Base-by-base conservation (phyloP, 1,140 invertebrate genomes). In the Trichonephila clavata region DNA sequence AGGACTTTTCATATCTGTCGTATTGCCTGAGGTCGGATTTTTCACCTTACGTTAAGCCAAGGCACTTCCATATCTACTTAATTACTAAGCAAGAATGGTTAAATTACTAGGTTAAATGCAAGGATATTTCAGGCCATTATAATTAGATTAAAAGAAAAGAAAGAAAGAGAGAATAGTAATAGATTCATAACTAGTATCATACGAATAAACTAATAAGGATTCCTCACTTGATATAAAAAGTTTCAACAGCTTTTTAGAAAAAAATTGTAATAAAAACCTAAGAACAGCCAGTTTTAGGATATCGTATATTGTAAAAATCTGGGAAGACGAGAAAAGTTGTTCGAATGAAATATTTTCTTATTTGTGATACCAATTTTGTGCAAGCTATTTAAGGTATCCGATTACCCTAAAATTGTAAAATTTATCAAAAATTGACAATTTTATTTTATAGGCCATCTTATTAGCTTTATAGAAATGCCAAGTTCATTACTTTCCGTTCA, bases 31-130 rank as follows among this genome's bases (percentile, higher is more conserved):
- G 27, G 32, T 39, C 0, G 14, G 27, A 77, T 18, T 39, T 39
- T 20, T 27, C 71, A 77, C 71, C 27, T 32, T 68, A 50, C 50
- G 50, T 7, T 50, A 50, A 63, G 21, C 61, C 21, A 2, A 13
- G 21, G 21, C 61, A 63, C 61, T 63, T 63, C 61, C 61, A 63
- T 21, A 18, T 77, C 71, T 32, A 20, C 16, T 77, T 77, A 77
- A 77, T 77, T 77, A 39, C 16, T 16, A 32, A 18, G 14, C 32
- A 77, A 14, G 71, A 77, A 39, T 77, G 16, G 71, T 77, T 77
- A 18, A 77, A 77, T 77, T 39, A 77, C 71, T 77, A 77, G 71
- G 71, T 77, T 77, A 77, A 77, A 77, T 32, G 27, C 18, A 39
- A 39, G 24, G 5, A 20, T 77, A 39, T 39, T 32, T 32, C 32